phyloP scores from a whole-genome alignment of 2,797 vertebrate species.

The Chaenodraco wilsoni region DNA sequence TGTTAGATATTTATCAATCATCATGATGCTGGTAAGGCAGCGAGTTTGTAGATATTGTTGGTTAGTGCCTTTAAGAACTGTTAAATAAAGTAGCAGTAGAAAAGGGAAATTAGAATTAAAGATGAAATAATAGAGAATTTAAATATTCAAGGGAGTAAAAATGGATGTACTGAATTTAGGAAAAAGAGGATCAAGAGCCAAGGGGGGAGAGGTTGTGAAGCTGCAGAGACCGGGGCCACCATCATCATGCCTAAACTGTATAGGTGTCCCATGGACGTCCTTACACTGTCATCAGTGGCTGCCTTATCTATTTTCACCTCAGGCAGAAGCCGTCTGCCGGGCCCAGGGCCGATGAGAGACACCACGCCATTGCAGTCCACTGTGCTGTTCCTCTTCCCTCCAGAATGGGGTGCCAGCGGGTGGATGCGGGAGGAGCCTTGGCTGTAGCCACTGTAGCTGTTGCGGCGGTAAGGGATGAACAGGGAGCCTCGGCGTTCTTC shows the following conservation, averaged over 20 bases:
- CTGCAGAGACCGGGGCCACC: constrained; percentile 83
- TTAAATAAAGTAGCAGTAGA: constrained; percentile 37
- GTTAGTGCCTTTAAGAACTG: constrained; percentile 50
- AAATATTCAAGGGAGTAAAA: constrained; percentile 29
- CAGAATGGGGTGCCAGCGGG: constrained; percentile 89
- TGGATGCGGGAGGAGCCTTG: constrained; percentile 96
- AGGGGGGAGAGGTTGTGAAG: constrained; percentile 64
- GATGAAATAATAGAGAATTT: constrained; percentile 45
- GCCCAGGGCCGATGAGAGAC: constrained; percentile 95
- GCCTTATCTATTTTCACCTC: constrained; percentile 99
- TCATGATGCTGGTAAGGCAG: constrained; percentile 35
- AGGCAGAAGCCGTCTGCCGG: constrained; percentile 96
- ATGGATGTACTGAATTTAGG: constrained; percentile 44
- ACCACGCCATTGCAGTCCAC: constrained; percentile 99
- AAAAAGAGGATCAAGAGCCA: constrained; percentile 63
- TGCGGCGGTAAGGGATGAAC: constrained; percentile 95
- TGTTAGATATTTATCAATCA: constrained; percentile 43
- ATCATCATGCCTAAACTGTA: constrained; percentile 91
- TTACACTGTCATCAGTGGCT: constrained; percentile 91
- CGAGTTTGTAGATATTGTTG: constrained; percentile 30
- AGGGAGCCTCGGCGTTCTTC: constrained; percentile 95
- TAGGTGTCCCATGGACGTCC: constrained; percentile 89
- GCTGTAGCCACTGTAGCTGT: constrained; percentile 98
- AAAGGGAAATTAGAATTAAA: constrained; percentile 33
- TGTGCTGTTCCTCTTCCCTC: constrained; percentile 95